Base-by-base conservation (phyloP, 2,797 vertebrate species). In the Myotis findleyi region DNA sequence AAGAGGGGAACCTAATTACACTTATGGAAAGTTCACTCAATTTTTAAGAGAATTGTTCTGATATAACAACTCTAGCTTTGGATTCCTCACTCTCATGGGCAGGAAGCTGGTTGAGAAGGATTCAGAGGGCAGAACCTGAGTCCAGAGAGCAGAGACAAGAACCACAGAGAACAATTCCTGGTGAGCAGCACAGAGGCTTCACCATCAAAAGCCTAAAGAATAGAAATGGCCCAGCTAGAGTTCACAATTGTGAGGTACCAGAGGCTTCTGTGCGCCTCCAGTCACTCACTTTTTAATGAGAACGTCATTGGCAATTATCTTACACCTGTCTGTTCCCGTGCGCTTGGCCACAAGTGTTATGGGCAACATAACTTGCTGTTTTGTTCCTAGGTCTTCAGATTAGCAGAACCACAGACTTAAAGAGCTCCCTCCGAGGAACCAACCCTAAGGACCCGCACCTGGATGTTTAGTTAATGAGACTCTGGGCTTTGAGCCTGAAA, bases 1-100 rank as follows among this genome's bases (percentile, higher is more conserved):
- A 10, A 49, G 14, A 55, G 4, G 75, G 38, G 69, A 23, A 7
- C 2, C 9, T 62, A 36, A 21, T 33, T 83, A 64, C 11, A n/a
- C 51, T 83, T 5, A 11, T 3, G 11, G 73, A 64, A 79, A 91
- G 51, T 23, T 5, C 49, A 73, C 17, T 44, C 44, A 17, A 18
- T 23, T 73, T 73, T 85, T 88, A 79, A 68, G 44, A 69, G 41
- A 69, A 68, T 44, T 88, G 3, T 90, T 93, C 49, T 41, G 16
- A 1, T 41, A n/a, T 73, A 93, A 30, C 44, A 51, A 38, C 18
- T 75, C 17, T 18, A 38, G 36, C 21, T 77, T 83, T 38, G 17
- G 21, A 25, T 55, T 9, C 18, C 21, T 79, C 33, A 30, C 2
- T 27, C 41, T 38, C 21, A 5, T 25, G 75, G n/a, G 11, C 23